Base-by-base conservation (phyloP, 2,113 vertebrate genomes). In the Oncorhynchus clarkii region DNA sequence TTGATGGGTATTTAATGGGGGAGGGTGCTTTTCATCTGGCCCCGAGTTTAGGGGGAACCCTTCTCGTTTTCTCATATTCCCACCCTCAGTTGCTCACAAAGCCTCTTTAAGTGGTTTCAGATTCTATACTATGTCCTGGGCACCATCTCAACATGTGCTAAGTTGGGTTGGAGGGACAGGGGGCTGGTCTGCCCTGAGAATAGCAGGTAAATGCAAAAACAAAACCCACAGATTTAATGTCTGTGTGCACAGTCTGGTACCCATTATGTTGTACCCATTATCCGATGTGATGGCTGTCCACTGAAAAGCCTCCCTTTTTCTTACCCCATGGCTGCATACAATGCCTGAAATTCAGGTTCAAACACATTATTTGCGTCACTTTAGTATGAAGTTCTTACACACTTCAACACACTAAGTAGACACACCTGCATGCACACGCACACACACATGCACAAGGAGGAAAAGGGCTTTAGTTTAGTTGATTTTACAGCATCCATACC, bases 81-180 rank as follows among this genome's bases (percentile, higher is more conserved):
- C 78, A 48, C 73, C 77, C 72, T 75, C 75, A 68, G 65, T 69
- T 60, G 34, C 64, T 76, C 73, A 14, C 73, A 65, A 59, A 81
- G 74, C 74, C 80, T 70, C 79, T 72, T 71, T 83, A 83, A 86
- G 79, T 86, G 79, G 84, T 86, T 86, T 83, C 84, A 86, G 84
- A 83, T 81, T 83, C 70, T 11, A 78, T 78, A 74, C 75, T 45
- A 14, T 68, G 67, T 80, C 69, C 73, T 70, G 64, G 80, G 69
- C 59, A 73, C 71, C 73, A 62, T 81, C 72, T 74, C 82, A 72
- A 77, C 82, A 62, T 62, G 18, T 62, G 16, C 64, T 60, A 71
- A 54, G 77, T 74, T 80, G 73, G 51, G 49, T 67, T 73, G 76
- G 73, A 67, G 74, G 73, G 73, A 75, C 67, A 80, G 74, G 75